A percentile compares a stretch with the other conserved stretches of the same genome.
These are phyloP conservation scores for Lutjanus campechanus DNA, from an alignment of 2,797 vertebrate genomes.

Conservation along the genomic window DNA sequence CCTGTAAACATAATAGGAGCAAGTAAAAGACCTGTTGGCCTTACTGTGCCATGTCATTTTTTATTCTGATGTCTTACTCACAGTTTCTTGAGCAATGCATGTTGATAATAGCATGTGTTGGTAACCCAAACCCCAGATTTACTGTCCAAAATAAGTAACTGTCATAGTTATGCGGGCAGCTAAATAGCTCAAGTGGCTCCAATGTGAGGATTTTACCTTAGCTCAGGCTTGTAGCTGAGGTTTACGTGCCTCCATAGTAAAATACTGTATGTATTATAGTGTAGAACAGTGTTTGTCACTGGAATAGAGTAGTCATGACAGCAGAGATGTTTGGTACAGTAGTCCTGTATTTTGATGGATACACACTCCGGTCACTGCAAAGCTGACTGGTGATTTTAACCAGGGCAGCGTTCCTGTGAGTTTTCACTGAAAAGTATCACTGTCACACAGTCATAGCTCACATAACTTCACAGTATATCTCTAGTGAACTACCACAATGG, in stretches of 20 bases:
- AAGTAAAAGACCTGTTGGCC: neutral
- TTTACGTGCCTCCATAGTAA: neutral
- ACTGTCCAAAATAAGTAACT: conserved; percentile 5
- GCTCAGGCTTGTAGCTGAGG: conserved; percentile 1
- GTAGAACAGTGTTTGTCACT: neutral
- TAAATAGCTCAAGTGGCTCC: conserved; percentile 6
- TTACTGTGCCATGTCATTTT: neutral
- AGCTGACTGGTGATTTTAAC: conserved; percentile 11
- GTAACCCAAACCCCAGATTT: conserved; percentile 2
- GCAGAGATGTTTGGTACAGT: neutral
- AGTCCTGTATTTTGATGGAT: neutral
- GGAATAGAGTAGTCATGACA: neutral
- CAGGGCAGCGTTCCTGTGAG: neutral
- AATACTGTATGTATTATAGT: neutral
- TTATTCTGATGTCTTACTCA: neutral
- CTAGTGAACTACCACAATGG: conserved; percentile 20
- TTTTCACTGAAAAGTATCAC: conserved; percentile 13
- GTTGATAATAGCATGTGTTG: neutral
- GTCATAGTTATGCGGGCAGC: neutral
- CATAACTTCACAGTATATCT: conserved; percentile 19
- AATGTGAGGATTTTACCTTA: neutral
- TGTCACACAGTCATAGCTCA: conserved; percentile 20
- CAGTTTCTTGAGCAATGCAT: neutral
- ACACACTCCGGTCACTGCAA: conserved; percentile 1
- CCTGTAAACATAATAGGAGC: neutral